phyloP scores from a whole-genome alignment of 2,113 vertebrate genomes.

The human (Homo sapiens) region DNA sequence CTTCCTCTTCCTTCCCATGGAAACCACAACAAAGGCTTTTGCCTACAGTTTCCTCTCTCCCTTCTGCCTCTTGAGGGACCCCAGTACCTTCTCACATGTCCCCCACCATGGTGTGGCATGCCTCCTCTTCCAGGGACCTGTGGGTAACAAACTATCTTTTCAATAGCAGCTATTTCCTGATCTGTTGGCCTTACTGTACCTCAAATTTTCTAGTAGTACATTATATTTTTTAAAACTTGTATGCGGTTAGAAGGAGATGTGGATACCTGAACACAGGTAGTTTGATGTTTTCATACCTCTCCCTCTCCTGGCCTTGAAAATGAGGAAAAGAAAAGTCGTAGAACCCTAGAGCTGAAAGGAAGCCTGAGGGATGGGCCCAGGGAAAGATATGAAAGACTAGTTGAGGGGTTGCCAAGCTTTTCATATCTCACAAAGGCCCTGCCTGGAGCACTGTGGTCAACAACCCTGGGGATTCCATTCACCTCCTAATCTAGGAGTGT shows the following conservation, averaged over 20 bases:
- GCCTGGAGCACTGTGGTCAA: neutral
- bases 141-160: neutral
- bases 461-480: accelerated
- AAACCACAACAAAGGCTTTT: neutral
- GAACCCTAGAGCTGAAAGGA: neutral
- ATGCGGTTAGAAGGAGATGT: neutral
- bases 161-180: neutral
- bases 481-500: neutral
- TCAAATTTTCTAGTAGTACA: neutral
- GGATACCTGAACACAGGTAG: neutral
- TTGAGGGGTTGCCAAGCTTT: neutral
- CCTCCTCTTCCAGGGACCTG: neutral
- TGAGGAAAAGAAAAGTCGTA: neutral
- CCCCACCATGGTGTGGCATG: too few species aligned
- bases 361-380: neutral
- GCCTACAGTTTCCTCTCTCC: accelerated
- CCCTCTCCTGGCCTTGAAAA: neutral
- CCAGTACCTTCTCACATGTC: neutral
- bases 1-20: neutral
- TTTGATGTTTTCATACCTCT: neutral
- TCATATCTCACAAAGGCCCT: neutral
- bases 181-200: neutral
- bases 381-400: neutral
- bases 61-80: neutral
- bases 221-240: neutral